A percentile compares a stretch with the other conserved stretches of the same genome.
Evolutionary conservation across 64 coral and sea anemone genomes (phyloP).

Genomic region (Stichodactyla helianthus): DNA sequence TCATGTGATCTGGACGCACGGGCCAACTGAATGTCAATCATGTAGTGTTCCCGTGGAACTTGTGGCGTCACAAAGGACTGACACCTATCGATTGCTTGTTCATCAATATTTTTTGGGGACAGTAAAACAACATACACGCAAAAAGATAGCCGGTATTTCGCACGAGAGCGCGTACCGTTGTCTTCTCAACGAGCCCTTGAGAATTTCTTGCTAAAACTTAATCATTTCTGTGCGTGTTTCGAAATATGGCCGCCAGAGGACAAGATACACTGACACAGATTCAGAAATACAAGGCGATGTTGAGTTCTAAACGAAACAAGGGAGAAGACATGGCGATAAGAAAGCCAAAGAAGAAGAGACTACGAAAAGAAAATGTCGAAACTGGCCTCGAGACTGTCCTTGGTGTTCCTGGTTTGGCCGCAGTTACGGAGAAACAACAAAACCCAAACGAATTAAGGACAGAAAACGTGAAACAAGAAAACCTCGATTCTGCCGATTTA

Average conservation of each 20-base stretch:
- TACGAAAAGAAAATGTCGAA: slow-evolving; percentile 4
- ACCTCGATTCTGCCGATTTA: not conserved
- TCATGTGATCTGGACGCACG: not conserved
- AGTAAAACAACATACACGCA: not conserved
- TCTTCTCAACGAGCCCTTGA: not conserved
- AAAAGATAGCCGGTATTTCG: not conserved
- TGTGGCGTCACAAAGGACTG: not conserved
- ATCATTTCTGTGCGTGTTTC: not conserved
- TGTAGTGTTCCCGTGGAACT: not conserved
- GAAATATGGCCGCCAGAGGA: not conserved
- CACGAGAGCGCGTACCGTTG: not conserved
- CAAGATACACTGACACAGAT: not conserved
- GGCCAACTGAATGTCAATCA: not conserved
- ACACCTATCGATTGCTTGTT: not conserved
- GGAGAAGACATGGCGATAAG: not conserved
- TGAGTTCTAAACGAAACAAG: not conserved
- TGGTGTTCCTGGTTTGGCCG: not conserved
- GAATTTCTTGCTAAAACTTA: not conserved
- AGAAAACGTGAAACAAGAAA: not conserved
- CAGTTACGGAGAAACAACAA: not conserved
- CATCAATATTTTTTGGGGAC: not conserved
- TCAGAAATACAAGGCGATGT: slow-evolving; percentile 18
- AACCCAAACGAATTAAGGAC: not conserved
- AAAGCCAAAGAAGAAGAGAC: slow-evolving; percentile 5
- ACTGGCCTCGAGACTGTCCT: not conserved